These are phyloP conservation scores for Myopa testacea DNA, from an alignment of 2,888 invertebrate species.

Conservation along the genomic window DNA sequence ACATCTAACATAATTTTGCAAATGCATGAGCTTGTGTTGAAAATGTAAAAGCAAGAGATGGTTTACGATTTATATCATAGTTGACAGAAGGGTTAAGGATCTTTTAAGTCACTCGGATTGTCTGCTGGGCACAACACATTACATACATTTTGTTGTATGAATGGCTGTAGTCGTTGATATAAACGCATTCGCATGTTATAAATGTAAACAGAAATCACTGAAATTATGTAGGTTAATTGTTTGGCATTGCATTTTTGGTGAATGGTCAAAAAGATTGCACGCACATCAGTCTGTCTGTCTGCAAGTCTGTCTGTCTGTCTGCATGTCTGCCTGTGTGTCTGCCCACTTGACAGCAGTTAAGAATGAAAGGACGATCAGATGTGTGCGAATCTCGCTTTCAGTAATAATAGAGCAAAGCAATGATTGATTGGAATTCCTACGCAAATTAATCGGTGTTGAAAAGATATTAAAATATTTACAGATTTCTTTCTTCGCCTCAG, in stretches of 20 bases:
- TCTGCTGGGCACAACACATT: background rate
- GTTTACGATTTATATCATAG: no score
- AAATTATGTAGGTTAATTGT: slow-evolving; percentile 23
- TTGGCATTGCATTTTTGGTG: slow-evolving; percentile 13
- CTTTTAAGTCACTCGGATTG: background rate
- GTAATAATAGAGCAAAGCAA: background rate
- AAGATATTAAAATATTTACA: background rate
- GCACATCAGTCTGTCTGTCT: background rate
- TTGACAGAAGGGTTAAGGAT: no score
- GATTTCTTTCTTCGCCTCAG: no score
- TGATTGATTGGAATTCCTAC: slow-evolving; percentile 14
- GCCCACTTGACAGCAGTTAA: background rate
- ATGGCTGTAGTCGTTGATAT: no score
- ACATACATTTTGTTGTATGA: no score
- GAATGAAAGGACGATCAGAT: background rate
- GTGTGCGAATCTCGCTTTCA: no score
- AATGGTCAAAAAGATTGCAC: slow-evolving; percentile 5
- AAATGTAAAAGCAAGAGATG: no score
- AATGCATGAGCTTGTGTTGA: no score
- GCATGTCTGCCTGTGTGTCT: background rate
- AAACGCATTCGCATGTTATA: background rate
- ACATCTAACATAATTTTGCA: no score
- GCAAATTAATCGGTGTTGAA: background rate
- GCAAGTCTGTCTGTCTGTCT: background rate
- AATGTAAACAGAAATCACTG: slow-evolving; percentile 16